Base-by-base conservation (phyloP, 2,888 invertebrate genomes). In the Eudasyphora cyanicolor region DNA sequence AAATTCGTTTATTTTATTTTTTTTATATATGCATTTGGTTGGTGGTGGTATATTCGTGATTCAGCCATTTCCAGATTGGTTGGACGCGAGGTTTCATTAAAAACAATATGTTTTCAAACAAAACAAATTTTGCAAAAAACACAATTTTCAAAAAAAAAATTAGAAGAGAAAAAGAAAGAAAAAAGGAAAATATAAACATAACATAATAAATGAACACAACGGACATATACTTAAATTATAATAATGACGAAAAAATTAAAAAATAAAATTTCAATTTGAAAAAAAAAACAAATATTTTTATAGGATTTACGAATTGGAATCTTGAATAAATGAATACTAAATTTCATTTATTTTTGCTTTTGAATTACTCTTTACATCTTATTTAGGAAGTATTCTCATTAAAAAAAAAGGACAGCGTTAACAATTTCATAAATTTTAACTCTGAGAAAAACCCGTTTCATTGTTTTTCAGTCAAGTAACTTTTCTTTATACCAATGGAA, bases 121-220 rank as follows among this genome's bases (percentile, higher is more conserved):
- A 73, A 60, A n/a, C 29, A 64, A n/a, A 64, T n/a, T 77, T 54
- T 54, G 76, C 67, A 64, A 80, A 82, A 76, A 70, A 82, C 81
- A 86, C 79, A 73, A 82, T 83, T 73, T 29, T 27, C 24, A 57
- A 79, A 78, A 82, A 82, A 86, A 86, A 85, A 86, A 85, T 79
- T 45, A 78, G 82, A 82, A 79, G 76, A 82, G 75, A 86, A 85
- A 84, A 85, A 86, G 64, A 76, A 83, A 85, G 74, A 79, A 83
- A 79, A 83, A 79, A 71, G 64, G 71, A 81, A 82, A 85, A 76
- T 85, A 83, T 71, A 45, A 86, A 74, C 79, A 75, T 84, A 85
- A 85, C 64, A 49, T 85, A 71, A 64, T 77, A 79, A 85, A 84
- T 19, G n/a, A 75, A 82, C 71, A 76, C 71, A 83, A 82, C 71